Conservation (phyloP, 92 coral and sea anemone genomes). For the Actinostola sp. region DNA sequence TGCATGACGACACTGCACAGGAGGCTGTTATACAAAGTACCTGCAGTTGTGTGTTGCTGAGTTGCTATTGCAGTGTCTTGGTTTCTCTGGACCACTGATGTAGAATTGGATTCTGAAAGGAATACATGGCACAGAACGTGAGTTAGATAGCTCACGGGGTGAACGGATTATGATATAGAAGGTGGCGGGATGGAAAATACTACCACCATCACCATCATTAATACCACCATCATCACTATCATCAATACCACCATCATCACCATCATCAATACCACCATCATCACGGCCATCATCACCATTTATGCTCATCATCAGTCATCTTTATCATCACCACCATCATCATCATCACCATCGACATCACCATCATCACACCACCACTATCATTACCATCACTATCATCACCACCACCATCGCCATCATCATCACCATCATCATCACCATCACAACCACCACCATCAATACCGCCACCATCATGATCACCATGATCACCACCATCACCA, state of each 20-base stretch:
- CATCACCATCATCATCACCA: background rate
- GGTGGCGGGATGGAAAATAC: too few species aligned
- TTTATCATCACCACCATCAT: too few species aligned
- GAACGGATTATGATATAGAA: too few species aligned
- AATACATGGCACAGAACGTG: too few species aligned
- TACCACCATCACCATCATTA: too few species aligned
- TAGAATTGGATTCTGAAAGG: conserved; percentile 22
- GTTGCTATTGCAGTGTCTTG: conserved; percentile 79
- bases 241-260: too few species aligned
- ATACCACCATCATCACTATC: too few species aligned
- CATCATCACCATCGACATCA: background rate
- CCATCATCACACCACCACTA: background rate
- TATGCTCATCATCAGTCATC: too few species aligned
- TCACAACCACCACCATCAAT: background rate
- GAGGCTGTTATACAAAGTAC: conserved; percentile 56
- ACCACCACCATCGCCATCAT: background rate
- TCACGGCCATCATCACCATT: too few species aligned
- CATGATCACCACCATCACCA: conserved; percentile 1
- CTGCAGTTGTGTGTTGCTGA: conserved; percentile 78
- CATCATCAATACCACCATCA: too few species aligned
- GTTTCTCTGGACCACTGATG: conserved; percentile 69
- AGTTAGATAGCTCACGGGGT: too few species aligned
- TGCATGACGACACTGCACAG: too few species aligned
- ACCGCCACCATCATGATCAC: background rate
- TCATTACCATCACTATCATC: background rate